These are phyloP conservation scores for Mayetiola destructor DNA, from an alignment of 2,888 invertebrate species.

Conservation along the genomic window DNA sequence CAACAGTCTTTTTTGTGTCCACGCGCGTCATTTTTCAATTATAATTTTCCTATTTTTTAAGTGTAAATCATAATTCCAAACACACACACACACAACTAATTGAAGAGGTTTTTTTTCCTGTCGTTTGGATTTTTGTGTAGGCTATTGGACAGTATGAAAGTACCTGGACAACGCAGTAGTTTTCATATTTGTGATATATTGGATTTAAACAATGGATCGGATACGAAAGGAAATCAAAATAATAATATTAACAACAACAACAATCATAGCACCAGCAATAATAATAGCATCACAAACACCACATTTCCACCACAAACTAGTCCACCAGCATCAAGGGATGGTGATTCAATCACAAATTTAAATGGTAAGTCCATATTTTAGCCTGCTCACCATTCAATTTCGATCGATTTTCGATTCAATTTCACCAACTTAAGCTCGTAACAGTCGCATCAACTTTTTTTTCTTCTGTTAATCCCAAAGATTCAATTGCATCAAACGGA, in stretches of 20 bases:
- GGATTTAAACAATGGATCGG: slow-evolving; percentile 58
- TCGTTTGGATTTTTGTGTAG: slow-evolving; percentile 39
- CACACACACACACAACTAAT: too few species aligned
- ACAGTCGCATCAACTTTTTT: too few species aligned
- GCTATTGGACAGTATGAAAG: slow-evolving; percentile 67
- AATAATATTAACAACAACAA: slow-evolving; percentile 19
- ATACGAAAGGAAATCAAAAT: slow-evolving; percentile 6
- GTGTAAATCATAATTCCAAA: too few species aligned
- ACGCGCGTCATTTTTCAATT: too few species aligned
- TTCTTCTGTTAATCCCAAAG: too few species aligned
- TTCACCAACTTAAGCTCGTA: too few species aligned
- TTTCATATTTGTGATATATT: slow-evolving; percentile 90
- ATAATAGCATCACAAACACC: slow-evolving; percentile 16
- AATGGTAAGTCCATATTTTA: too few species aligned
- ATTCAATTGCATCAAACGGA: slow-evolving; percentile 6
- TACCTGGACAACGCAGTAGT: slow-evolving; percentile 63
- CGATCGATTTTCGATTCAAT: too few species aligned
- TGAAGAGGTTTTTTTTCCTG: too few species aligned
- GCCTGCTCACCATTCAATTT: too few species aligned
- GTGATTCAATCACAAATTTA: not conserved
- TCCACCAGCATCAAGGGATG: not conserved
- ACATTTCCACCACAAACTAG: not conserved
- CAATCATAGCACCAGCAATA: slow-evolving; percentile 18
- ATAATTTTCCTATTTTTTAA: too few species aligned
- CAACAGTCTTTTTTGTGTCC: too few species aligned